A percentile compares a stretch with the other conserved stretches of the same genome.
Conservation (phyloP, 2,113 vertebrate species). For the Equus quagga region DNA sequence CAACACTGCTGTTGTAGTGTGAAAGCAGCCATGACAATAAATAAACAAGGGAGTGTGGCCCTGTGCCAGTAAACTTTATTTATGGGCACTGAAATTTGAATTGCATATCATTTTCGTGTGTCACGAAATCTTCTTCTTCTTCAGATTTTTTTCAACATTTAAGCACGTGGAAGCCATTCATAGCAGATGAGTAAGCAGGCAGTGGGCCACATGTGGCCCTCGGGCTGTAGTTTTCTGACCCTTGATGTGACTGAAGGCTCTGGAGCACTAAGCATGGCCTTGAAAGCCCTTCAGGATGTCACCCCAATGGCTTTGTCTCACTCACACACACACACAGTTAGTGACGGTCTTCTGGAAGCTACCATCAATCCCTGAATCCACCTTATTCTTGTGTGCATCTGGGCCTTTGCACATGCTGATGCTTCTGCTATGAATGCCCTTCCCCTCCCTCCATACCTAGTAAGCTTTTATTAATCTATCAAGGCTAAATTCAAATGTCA, state of each 20-base stretch:
- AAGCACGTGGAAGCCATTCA: neutral
- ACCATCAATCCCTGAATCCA: neutral
- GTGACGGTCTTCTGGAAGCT: neutral
- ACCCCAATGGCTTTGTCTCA: neutral
- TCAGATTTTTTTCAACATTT: neutral
- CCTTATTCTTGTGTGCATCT: neutral
- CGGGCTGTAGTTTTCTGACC: neutral
- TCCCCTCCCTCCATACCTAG: neutral
- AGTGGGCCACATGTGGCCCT: neutral
- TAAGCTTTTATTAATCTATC: neutral
- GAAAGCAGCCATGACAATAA: neutral
- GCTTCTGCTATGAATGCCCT: neutral
- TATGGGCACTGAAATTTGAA: neutral
- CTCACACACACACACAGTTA: fast-evolving
- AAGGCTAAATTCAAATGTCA: neutral
- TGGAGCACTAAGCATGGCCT: neutral
- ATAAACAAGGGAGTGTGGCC: conserved; percentile 21
- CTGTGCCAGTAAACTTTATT: conserved; percentile 24
- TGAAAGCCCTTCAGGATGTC: neutral
- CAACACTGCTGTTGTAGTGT: neutral
- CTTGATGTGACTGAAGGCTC: neutral
- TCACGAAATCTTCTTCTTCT: conserved; percentile 22
- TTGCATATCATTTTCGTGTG: neutral
- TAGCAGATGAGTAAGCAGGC: neutral
- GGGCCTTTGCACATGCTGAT: neutral